Evolutionary conservation across 2,888 invertebrate genomes (phyloP), one percentile per base, ranked within the genome.

Genomic region (Ophion slaviceki): DNA sequence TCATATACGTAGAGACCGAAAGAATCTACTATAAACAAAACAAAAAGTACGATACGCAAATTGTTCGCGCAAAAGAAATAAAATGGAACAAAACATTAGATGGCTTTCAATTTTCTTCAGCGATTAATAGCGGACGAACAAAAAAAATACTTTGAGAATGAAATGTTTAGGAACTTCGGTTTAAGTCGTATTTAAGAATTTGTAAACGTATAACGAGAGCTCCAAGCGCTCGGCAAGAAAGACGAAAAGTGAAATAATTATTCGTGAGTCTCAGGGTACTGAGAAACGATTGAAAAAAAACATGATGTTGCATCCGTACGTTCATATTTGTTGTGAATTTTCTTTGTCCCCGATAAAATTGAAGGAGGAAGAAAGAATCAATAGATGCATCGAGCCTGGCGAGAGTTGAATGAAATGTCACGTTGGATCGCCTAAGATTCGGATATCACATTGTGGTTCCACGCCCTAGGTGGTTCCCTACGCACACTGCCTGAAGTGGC

Each of bases 401-500:
- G 28, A 36, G 32, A 57, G 17, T 67, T 28, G 32, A 88, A 86
- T 86, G 74, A 89, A 88, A 61, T 68, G 70, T 84, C 83, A 62
- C 86, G 85, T 84, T 87, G 84, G 86, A 85, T 86, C 86, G 87
- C 83, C 84, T 86, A 71, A 84, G 71, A 87, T 87, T 86, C 68
- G 82, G 82, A 78, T 85, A 88, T 53, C 28, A 70, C 74, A 84
- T 77, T 76, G 81, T 75, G 81, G 81, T 89, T 88, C 87, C 74
- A 72, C 59, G 32, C 74, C 36, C 62, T 20, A 28, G 70, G 67
- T 64, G 64, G 72, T 64, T 81, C 75, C 83, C 67, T 80, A 88
- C 86, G 86, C 87, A 86, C 90, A 91, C 91, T 91, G 91, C 91
- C 90, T 87, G 87, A 88, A 87, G 87, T 91, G 91, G 91, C 91